Percentiles rank a stretch among this genome's conserved stretches.
Evolutionary conservation across 1,140 invertebrate genomes (phyloP).

Genomic region (Drosophila teissieri): DNA sequence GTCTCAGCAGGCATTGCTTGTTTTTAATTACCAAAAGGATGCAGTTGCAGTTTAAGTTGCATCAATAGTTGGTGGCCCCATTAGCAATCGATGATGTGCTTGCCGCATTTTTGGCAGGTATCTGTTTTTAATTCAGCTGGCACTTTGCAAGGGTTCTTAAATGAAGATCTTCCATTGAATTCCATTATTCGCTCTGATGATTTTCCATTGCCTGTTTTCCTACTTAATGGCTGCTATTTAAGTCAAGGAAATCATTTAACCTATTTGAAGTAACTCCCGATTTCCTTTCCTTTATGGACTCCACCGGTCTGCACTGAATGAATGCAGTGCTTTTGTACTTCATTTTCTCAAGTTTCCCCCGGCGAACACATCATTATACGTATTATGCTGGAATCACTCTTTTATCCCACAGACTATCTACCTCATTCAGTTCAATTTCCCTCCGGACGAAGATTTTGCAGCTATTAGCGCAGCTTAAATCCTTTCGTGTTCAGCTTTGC

Average conservation of each 20-base stretch:
- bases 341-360: conserved; percentile 7
- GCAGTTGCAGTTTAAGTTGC: conserved; percentile 7
- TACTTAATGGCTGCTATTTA: background rate
- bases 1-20: conserved; percentile 26
- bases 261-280: background rate
- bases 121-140: conserved; percentile 3
- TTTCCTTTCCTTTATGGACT: background rate
- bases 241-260: background rate
- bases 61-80: background rate
- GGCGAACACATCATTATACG: conserved; percentile 6
- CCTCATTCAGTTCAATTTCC: conserved; percentile 36
- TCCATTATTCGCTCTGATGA: background rate
- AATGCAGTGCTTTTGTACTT: conserved; percentile 15
- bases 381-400: conserved; percentile 7
- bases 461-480: conserved; percentile 46
- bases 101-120: background rate
- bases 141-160: background rate
- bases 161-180: background rate
- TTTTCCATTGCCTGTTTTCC: no score
- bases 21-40: conserved; percentile 54
- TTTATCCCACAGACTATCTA: background rate
- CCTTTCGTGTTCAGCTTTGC: conserved; percentile 39
- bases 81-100: background rate
- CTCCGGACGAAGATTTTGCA: conserved; percentile 32
- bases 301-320: background rate